Conservation (phyloP, 2,888 invertebrate species). For the Melolontha melolontha region DNA sequence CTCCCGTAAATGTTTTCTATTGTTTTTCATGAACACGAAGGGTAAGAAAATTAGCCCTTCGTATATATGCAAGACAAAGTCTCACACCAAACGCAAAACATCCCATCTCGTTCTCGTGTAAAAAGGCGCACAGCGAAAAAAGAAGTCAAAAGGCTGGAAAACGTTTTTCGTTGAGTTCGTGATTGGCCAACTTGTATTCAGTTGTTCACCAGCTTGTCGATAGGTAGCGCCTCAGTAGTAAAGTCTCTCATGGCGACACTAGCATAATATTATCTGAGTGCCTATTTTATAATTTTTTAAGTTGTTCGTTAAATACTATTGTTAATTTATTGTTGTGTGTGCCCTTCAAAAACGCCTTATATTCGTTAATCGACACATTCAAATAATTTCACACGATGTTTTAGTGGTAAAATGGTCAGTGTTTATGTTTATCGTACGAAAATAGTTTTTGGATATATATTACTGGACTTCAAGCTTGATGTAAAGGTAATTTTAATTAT, state of each 20-base stretch:
- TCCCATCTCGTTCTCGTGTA: constrained; percentile 19
- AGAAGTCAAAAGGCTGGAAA: constrained; percentile 40
- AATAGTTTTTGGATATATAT: constrained; percentile 55
- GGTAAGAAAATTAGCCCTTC: constrained; percentile 41
- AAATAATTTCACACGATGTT: constrained; percentile 51
- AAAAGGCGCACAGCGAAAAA: constrained; percentile 24
- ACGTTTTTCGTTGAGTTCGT: constrained; percentile 35
- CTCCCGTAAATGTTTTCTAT: constrained; percentile 32
- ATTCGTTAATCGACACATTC: constrained; percentile 45
- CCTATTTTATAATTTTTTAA: constrained; percentile 52
- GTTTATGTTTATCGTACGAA: constrained; percentile 55
- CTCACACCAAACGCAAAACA: constrained; percentile 28
- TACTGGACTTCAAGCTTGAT: constrained; percentile 48
- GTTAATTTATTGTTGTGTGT: constrained; percentile 51
- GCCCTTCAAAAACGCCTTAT: constrained; percentile 44
- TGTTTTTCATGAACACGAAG: constrained; percentile 30
- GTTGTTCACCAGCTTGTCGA: constrained; percentile 47
- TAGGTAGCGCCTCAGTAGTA: constrained; percentile 49
- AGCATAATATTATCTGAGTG: constrained; percentile 49
- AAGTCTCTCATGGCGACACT: constrained; percentile 53
- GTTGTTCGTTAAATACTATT: constrained; percentile 51
- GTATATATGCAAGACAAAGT: constrained; percentile 24
- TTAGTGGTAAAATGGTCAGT: constrained; percentile 54
- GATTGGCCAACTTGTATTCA: constrained; percentile 46
- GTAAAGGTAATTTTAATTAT: constrained; percentile 48